These are phyloP conservation scores for Heliconius melpomene DNA, from an alignment of 1,140 invertebrate species.

Conservation along the genomic window DNA sequence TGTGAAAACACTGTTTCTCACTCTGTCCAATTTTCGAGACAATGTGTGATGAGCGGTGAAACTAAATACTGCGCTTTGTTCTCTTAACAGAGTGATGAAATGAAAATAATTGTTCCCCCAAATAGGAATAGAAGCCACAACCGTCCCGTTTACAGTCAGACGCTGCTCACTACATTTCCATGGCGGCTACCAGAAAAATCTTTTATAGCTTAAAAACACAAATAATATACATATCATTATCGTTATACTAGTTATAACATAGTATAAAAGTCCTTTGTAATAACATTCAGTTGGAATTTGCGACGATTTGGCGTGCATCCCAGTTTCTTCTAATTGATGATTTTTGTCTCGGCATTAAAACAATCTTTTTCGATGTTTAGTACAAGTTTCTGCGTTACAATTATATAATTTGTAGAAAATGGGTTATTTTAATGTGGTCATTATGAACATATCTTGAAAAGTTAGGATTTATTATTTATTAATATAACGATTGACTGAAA, in stretches of 20 bases:
- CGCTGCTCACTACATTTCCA: too few relatives aligned
- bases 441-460: too few relatives aligned
- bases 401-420: conserved; percentile 21
- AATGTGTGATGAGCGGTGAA: too few relatives aligned
- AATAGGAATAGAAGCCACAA: too few relatives aligned
- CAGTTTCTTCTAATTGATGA: conserved; percentile 38
- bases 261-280: conserved; percentile 31
- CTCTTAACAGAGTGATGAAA: too few relatives aligned
- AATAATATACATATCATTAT: too few relatives aligned
- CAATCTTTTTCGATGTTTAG: conserved; percentile 28
- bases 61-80: too few relatives aligned
- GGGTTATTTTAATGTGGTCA: conserved; percentile 14
- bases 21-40: too few relatives aligned
- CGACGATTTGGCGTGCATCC: conserved; percentile 38
- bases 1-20: too few relatives aligned
- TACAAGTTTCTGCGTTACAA: conserved; percentile 9
- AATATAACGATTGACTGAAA: background rate
- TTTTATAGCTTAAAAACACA: too few relatives aligned
- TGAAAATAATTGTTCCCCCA: too few relatives aligned
- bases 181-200: background rate
- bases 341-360: conserved; percentile 29
- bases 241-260: background rate
- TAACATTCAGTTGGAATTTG: conserved; percentile 36
- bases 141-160: too few relatives aligned
- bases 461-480: background rate